A percentile compares a stretch with the other conserved stretches of the same genome.
Evolutionary conservation across 2,888 invertebrate genomes (phyloP).

Genomic region (Rotaria magnacalcarata): DNA sequence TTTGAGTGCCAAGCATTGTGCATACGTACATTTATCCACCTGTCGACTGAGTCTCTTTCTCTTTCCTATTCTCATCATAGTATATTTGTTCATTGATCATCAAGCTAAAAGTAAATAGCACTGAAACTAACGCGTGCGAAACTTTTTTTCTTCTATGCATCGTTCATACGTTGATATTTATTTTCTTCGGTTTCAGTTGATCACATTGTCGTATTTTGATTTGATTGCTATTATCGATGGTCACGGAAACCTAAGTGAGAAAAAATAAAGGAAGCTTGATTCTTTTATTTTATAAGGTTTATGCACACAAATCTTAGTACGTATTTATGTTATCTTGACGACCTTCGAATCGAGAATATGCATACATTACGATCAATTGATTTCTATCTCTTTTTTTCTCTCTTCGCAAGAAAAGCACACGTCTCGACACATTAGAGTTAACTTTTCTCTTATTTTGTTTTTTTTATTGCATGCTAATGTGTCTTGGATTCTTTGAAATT

Average conservation of each 20-base stretch:
- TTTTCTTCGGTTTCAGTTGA: neutral
- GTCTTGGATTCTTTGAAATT: neutral
- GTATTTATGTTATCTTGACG: neutral
- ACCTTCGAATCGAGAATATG: neutral
- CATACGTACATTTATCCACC: neutral
- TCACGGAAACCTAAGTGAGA: too few relatives aligned
- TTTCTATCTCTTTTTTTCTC: neutral
- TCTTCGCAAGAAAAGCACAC: neutral
- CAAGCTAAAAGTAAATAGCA: neutral
- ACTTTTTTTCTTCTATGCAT: too few relatives aligned
- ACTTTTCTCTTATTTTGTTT: neutral
- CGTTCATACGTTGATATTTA: neutral
- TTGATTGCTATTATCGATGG: neutral
- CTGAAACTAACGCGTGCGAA: neutral
- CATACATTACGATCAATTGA: neutral
- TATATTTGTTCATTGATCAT: neutral
- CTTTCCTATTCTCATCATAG: neutral
- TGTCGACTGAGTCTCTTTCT: neutral
- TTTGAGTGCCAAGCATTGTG: neutral
- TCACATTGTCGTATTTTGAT: neutral
- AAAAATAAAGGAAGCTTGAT: neutral
- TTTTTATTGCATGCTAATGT: neutral
- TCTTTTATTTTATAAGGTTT: neutral
- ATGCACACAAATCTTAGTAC: neutral
- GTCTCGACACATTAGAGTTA: neutral